Evolutionary conservation across 2,113 vertebrate species (phyloP).

Genomic region (Grallaria varia): DNA sequence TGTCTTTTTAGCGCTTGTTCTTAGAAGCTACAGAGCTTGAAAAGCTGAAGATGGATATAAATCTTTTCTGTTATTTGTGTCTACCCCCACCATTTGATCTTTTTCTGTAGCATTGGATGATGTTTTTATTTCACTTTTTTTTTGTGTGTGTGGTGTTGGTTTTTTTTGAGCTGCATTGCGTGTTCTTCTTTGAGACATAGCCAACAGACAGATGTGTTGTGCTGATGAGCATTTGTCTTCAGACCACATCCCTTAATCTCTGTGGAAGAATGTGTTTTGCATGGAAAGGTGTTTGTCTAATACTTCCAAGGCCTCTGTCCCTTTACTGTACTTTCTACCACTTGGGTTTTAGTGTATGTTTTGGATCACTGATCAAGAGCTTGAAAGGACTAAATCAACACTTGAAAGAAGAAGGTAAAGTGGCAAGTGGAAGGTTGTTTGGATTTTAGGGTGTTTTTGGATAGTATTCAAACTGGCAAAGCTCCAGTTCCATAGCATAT

Average conservation of each 20-base stretch:
- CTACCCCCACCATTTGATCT: neutral
- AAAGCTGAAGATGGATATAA: neutral
- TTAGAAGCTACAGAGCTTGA: neutral
- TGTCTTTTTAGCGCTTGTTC: neutral
- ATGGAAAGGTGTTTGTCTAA: neutral
- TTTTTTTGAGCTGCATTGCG: neutral
- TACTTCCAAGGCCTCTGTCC: neutral
- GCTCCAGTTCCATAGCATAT: neutral
- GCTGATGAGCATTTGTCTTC: constrained; percentile 4
- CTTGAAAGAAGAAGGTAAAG: neutral
- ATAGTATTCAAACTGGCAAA: neutral
- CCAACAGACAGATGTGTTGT: neutral
- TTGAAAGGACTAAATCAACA: neutral
- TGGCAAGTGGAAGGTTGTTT: neutral
- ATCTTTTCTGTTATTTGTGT: neutral
- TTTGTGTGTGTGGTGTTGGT: too few relatives aligned
- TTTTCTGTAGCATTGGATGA: neutral
- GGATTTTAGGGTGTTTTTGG: fast-evolving
- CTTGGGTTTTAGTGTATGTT: neutral
- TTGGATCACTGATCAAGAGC: neutral
- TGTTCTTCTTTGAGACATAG: neutral
- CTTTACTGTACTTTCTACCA: neutral
- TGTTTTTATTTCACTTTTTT: neutral
- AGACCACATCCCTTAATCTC: neutral
- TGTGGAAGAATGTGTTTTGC: neutral